Evolutionary conservation across 2,888 invertebrate species (phyloP).

Genomic region (Caenorhabditis wallacei): DNA sequence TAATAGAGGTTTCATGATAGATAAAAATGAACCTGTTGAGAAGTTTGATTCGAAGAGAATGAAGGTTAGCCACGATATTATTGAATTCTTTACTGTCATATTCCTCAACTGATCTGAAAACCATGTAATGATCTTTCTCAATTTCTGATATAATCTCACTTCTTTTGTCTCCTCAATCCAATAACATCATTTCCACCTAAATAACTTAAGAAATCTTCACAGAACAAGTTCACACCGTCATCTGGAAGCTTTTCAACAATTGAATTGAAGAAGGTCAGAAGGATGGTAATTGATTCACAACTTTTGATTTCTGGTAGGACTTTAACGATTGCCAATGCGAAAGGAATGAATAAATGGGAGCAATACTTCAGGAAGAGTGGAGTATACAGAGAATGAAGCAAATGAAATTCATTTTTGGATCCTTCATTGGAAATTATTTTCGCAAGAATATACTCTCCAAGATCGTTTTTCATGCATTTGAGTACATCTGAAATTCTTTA

Average conservation of each 20-base stretch:
- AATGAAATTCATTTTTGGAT: slow-evolving; percentile 14
- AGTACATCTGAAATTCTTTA: slow-evolving; percentile 17
- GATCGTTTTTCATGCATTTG: slow-evolving; percentile 25
- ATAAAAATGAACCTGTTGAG: slow-evolving; percentile 19
- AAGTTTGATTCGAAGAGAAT: slow-evolving; percentile 49
- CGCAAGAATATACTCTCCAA: slow-evolving; percentile 49
- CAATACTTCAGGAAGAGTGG: slow-evolving; percentile 46
- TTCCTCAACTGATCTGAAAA: slow-evolving; percentile 36
- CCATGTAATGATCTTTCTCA: neutral
- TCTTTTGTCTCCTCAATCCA: slow-evolving; percentile 34
- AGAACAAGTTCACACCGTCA: neutral
- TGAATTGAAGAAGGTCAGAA: slow-evolving; percentile 34
- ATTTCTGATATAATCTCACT: slow-evolving; percentile 30
- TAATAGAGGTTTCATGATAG: neutral
- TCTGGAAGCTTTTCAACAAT: slow-evolving; percentile 23
- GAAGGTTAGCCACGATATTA: slow-evolving; percentile 40
- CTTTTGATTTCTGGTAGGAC: slow-evolving; percentile 5
- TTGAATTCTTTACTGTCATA: slow-evolving; percentile 62
- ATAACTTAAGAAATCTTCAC: neutral
- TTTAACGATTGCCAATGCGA: slow-evolving; percentile 12
- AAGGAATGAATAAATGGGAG: slow-evolving; percentile 16
- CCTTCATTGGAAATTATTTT: slow-evolving; percentile 31
- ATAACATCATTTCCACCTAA: slow-evolving; percentile 20
- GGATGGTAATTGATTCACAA: slow-evolving; percentile 32
- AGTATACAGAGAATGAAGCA: slow-evolving; percentile 22